Evolutionary conservation across 2,797 vertebrate species (phyloP), one percentile per base, ranked within the genome.

Genomic region (Gobio occitaniae): DNA sequence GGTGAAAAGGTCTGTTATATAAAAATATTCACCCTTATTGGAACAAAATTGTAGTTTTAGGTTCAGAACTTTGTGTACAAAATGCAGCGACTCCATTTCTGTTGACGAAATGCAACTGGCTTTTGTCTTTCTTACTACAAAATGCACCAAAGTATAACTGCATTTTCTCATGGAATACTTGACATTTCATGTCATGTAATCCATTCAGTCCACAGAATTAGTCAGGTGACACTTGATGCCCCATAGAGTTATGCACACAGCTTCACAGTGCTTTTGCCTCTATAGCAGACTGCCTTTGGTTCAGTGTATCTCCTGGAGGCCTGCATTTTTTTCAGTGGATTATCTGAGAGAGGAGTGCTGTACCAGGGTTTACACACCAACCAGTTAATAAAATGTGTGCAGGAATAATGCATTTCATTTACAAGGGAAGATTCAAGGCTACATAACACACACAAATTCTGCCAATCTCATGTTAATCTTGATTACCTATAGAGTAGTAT

Each of bases 261-360:
- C 21, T 11, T 36, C 16, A 19, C 75, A 44, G 48, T 65, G 19
- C 56, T 47, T 59, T 32, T 69, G 32, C 4, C 4, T 56, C 68
- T 76, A 32, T 29, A 54, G 32, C 78, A 87, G 66, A 17, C 38
- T 84, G 19, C 36, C 70, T 48, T 81, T 56, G 82, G 71, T 84
- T 70, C 52, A 36, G 61, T 21, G 15, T 61, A 77, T 50, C 75
- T 86, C 83, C 81, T 80, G 83, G 48, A 89, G 86, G 80, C 81
- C 69, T 56, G 82, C 41, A 77, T 83, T 32, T 44, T 29, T 56
- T 76, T 91, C 84, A 91, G 84, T 89, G 82, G 87, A 88, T 91
- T 88, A 89, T 87, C 70, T 79, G 84, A 65, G 59, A 82, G 86
- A 80, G 74, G 80, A 82, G 70, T 11, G 56, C 85, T 47, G 41